These are phyloP conservation scores for Heteronetta atricapilla DNA, from an alignment of 2,113 vertebrate species.

Conservation along the genomic window DNA sequence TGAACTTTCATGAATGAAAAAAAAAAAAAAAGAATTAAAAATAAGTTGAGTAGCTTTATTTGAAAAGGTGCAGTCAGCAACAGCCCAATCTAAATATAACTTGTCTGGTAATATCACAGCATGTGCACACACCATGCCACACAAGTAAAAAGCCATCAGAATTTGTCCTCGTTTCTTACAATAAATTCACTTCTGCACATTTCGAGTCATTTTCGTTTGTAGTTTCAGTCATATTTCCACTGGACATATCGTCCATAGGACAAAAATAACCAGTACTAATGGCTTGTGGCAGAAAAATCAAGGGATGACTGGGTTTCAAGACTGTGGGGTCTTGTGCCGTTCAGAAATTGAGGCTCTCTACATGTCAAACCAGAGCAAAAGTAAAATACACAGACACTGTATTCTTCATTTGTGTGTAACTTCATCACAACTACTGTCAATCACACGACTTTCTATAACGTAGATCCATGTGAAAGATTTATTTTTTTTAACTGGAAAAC, in stretches of 20 bases:
- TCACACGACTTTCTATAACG: not conserved
- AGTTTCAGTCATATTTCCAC: not conserved
- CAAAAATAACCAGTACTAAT: not conserved
- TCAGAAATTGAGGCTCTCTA: not conserved
- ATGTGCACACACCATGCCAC: accelerated
- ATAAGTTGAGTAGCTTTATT: not conserved
- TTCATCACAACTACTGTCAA: not conserved
- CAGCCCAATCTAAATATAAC: not conserved
- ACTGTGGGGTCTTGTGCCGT: not conserved
- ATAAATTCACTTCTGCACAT: not conserved
- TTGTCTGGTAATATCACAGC: not conserved
- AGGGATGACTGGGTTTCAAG: not conserved
- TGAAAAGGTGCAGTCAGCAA: not conserved
- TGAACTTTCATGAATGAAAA: not conserved
- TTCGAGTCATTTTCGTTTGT: accelerated
- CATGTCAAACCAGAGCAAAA: not conserved
- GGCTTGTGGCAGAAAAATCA: not conserved
- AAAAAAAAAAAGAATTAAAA: not conserved
- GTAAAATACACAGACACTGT: not conserved
- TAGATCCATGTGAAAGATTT: not conserved
- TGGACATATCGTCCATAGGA: not conserved
- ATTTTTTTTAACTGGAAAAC: not conserved
- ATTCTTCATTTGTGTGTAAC: not conserved
- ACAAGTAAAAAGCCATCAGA: not conserved
- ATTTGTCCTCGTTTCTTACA: not conserved